Conservation (phyloP, 2,888 invertebrate genomes). For the Metacarcinus magister region DNA sequence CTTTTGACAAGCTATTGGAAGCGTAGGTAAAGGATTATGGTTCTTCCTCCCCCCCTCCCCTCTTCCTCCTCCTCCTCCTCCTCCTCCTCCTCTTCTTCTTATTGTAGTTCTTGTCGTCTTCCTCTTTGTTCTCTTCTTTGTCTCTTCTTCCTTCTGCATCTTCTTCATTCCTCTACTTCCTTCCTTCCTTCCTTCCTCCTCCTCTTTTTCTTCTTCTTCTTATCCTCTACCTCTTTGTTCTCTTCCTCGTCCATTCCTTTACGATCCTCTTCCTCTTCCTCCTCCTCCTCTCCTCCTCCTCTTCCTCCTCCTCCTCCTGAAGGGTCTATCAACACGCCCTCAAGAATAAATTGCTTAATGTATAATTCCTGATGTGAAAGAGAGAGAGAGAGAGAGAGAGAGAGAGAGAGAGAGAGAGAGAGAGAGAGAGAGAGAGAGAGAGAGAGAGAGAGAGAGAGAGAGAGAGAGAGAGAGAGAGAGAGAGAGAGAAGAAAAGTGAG, state of each 20-base stretch:
- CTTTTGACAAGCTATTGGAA: neutral
- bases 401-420: neutral
- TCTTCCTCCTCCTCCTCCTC: neutral
- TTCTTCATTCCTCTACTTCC: neutral
- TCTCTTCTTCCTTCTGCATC: neutral
- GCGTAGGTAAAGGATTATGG: neutral
- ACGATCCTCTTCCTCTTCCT: too few species aligned
- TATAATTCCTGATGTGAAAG: too few species aligned
- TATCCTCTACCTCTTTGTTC: neutral
- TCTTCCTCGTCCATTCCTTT: too few species aligned
- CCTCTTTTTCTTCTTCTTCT: neutral
- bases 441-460: slow-evolving; percentile 43
- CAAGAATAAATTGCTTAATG: too few species aligned
- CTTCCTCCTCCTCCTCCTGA: too few species aligned
- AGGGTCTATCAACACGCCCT: too few species aligned
- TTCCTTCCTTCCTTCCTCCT: neutral
- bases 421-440: slow-evolving; percentile 47
- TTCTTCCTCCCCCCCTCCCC: neutral
- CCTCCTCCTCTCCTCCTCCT: too few species aligned
- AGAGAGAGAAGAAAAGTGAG: too few species aligned
- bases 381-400: too few species aligned
- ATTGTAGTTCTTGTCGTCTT: too few species aligned
- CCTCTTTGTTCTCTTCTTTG: neutral
- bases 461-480: slow-evolving; percentile 47
- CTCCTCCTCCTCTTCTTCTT: neutral